These are phyloP conservation scores for Thalassoma bifasciatum DNA, from an alignment of 2,113 vertebrate genomes.

Conservation along the genomic window DNA sequence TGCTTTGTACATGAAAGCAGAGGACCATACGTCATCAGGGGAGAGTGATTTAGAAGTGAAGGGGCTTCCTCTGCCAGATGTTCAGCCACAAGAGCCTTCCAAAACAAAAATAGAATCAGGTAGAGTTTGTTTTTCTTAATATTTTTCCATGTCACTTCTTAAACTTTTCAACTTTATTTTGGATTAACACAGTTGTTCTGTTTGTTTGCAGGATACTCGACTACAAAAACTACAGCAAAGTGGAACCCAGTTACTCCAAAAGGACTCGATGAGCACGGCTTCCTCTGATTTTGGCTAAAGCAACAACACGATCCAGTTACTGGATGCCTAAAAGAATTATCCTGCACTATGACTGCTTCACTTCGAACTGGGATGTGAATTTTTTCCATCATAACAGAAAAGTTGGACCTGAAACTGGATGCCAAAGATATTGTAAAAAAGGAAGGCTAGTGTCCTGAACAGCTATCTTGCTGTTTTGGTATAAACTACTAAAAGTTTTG, in stretches of 20 bases:
- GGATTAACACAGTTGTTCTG: background rate
- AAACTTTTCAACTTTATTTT: background rate
- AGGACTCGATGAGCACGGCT: constrained; percentile 83
- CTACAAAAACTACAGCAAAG: constrained; percentile 71
- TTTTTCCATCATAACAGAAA: constrained; percentile 15
- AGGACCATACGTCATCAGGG: constrained; percentile 79
- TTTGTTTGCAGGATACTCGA: constrained; percentile 69
- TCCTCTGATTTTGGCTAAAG: constrained; percentile 68
- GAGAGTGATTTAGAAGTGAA: constrained; percentile 79
- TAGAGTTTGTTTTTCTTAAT: constrained; percentile 21
- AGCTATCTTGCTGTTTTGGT: constrained; percentile 13
- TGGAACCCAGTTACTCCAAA: constrained; percentile 83
- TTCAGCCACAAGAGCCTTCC: constrained; percentile 61
- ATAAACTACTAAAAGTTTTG: constrained; percentile 49
- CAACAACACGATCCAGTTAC: constrained; percentile 23
- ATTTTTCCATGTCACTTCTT: background rate
- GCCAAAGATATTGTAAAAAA: constrained; percentile 68
- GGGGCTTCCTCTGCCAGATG: constrained; percentile 68
- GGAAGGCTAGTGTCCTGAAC: constrained; percentile 23
- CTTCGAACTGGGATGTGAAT: constrained; percentile 2
- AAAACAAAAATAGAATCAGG: constrained; percentile 80
- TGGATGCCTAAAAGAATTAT: constrained; percentile 25
- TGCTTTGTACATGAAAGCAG: constrained; percentile 79
- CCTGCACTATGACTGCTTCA: constrained; percentile 38
- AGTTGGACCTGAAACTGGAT: constrained; percentile 48